Percentiles rank a stretch among this genome's conserved stretches.
These are phyloP conservation scores for Planiliza haematocheilus DNA, from an alignment of 2,113 vertebrate genomes.

Conservation along the genomic window DNA sequence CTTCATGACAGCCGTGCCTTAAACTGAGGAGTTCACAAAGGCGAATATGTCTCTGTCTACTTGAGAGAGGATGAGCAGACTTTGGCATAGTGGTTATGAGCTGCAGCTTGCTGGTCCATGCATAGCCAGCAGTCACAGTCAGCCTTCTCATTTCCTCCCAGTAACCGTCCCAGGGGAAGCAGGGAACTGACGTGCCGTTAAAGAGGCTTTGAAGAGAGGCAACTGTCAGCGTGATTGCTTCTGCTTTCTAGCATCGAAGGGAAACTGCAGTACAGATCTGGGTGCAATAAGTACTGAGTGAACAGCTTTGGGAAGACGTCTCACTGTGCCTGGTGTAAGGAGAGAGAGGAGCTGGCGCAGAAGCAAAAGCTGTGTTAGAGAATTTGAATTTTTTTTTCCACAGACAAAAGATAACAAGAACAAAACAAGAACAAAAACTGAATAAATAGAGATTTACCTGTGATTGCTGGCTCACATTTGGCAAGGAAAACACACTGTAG, in stretches of 20 bases:
- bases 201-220: slow-evolving; percentile 75
- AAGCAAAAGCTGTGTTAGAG: slow-evolving; percentile 16
- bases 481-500: background rate
- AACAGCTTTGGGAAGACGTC: slow-evolving; percentile 48
- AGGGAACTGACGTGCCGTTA: slow-evolving; percentile 68
- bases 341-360: slow-evolving; percentile 16
- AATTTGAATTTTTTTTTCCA: slow-evolving; percentile 22
- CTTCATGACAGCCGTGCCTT: slow-evolving; percentile 62
- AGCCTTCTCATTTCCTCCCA: slow-evolving; percentile 63
- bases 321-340: slow-evolving; percentile 15
- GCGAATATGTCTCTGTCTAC: slow-evolving; percentile 59
- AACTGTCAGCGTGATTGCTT: slow-evolving; percentile 72
- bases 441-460: background rate
- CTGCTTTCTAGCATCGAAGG: slow-evolving; percentile 46
- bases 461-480: slow-evolving; percentile 3
- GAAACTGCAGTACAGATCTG: slow-evolving; percentile 59
- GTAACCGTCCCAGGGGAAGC: slow-evolving; percentile 69
- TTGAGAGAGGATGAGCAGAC: slow-evolving; percentile 52
- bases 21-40: slow-evolving; percentile 59
- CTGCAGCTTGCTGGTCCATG: slow-evolving; percentile 62
- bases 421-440: slow-evolving; percentile 25
- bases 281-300: slow-evolving; percentile 59
- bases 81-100: slow-evolving; percentile 54
- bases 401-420: slow-evolving; percentile 47
- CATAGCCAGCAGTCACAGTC: slow-evolving; percentile 64